Evolutionary conservation across 23 tunicate genomes (phyloP).

Genomic region (Aplidium turbinatum): DNA sequence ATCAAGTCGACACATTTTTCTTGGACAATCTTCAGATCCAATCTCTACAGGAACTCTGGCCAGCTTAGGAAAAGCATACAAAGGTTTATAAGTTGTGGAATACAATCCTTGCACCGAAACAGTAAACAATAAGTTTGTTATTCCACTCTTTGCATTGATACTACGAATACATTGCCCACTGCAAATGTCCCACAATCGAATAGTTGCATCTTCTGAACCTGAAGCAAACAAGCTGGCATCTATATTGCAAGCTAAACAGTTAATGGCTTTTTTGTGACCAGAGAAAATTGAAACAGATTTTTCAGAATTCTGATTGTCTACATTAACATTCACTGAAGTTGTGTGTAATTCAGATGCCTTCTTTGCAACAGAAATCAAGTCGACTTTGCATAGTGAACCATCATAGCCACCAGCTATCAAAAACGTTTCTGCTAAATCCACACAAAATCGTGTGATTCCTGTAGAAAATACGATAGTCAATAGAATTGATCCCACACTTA

Average conservation of each 20-base stretch:
- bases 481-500: slow-evolving; percentile 23
- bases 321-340: slow-evolving; percentile 4
- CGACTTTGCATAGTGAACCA: slow-evolving; percentile 43
- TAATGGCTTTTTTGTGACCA: slow-evolving; percentile 45
- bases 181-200: slow-evolving; percentile 64
- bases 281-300: neutral
- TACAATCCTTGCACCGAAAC: slow-evolving; percentile 2
- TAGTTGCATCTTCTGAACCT: slow-evolving; percentile 43
- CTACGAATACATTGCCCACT: slow-evolving; percentile 59
- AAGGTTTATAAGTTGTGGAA: slow-evolving; percentile 22
- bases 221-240: slow-evolving; percentile 52
- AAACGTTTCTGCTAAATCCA: slow-evolving; percentile 37
- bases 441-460: slow-evolving; percentile 41
- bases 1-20: slow-evolving; percentile 1
- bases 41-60: neutral
- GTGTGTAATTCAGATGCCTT: neutral
- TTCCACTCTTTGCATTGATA: slow-evolving; percentile 15
- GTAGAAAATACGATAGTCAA: slow-evolving; percentile 53
- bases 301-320: neutral
- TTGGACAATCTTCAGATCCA: neutral
- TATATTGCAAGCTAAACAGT: slow-evolving; percentile 33
- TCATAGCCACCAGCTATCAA: slow-evolving; percentile 65
- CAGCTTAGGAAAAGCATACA: slow-evolving; percentile 40
- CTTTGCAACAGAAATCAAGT: slow-evolving; percentile 20
- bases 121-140: slow-evolving; percentile 32